Evolutionary conservation across 2,113 vertebrate genomes (phyloP).

Genomic region (Noturus placidus): DNA sequence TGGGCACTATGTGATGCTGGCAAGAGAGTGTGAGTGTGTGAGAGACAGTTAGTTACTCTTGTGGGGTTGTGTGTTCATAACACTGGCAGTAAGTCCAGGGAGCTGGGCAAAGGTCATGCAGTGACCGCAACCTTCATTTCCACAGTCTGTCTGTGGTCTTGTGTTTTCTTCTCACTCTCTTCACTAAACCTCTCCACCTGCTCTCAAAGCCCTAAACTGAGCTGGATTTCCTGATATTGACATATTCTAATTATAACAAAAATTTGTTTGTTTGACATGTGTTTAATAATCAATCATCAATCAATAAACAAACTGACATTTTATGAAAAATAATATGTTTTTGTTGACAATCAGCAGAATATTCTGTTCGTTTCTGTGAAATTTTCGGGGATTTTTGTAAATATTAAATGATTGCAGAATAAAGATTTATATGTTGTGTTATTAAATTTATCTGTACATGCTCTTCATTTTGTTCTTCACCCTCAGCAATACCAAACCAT

Average conservation of each 20-base stretch:
- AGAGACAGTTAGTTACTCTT: conserved; percentile 14
- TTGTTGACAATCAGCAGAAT: not conserved
- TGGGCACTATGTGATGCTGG: not conserved
- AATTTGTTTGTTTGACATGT: not conserved
- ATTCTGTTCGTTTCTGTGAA: not conserved
- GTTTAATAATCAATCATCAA: not conserved
- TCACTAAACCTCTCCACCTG: not conserved
- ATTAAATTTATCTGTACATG: not conserved
- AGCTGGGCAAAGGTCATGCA: conserved; percentile 33
- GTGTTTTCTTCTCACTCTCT: not conserved
- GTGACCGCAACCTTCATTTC: conserved; percentile 29
- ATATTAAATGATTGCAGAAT: not conserved
- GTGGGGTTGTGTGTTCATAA: conserved; percentile 31
- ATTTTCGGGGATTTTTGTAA: too few species aligned
- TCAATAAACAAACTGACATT: not conserved
- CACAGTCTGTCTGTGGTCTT: not conserved
- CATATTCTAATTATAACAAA: not conserved
- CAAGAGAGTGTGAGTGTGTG: not conserved
- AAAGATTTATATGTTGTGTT: not conserved
- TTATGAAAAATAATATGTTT: too few species aligned
- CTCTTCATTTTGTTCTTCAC: not conserved
- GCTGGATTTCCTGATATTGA: not conserved
- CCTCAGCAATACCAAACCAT: not conserved
- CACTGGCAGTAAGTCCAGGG: conserved; percentile 36
- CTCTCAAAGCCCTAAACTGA: not conserved